These are phyloP conservation scores for Cephus cinctus DNA, from an alignment of 1,140 invertebrate species.

Conservation along the genomic window DNA sequence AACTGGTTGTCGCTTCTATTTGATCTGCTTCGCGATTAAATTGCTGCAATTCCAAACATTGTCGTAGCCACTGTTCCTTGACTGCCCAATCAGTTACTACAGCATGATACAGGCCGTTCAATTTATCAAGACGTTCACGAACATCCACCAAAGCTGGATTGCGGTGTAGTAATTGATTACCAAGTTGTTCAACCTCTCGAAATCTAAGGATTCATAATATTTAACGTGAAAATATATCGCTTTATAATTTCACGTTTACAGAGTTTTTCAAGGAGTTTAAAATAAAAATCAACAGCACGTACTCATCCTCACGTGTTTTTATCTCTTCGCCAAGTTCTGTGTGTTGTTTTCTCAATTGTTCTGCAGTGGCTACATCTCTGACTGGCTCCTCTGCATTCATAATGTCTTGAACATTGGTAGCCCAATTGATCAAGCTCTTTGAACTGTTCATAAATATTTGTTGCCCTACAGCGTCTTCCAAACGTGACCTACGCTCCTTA, in stretches of 20 bases:
- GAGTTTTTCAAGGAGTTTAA: not conserved
- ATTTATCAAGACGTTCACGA: constrained; percentile 68
- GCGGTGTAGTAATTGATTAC: constrained; percentile 68
- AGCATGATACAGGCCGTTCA: constrained; percentile 75
- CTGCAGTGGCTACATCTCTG: constrained; percentile 86
- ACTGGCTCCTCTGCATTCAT: constrained; percentile 81
- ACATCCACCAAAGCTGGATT: constrained; percentile 72
- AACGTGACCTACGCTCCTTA: constrained; percentile 70
- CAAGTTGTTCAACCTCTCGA: constrained; percentile 74
- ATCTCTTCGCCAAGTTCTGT: constrained; percentile 91
- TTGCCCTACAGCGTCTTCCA: constrained; percentile 91
- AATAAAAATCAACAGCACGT: constrained; percentile 35
- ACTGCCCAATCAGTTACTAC: constrained; percentile 73
- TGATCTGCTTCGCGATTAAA: constrained; percentile 97
- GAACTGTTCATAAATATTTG: constrained; percentile 91
- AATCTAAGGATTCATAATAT: constrained; percentile 61
- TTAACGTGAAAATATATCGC: constrained; percentile 3
- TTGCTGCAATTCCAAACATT: constrained; percentile 83
- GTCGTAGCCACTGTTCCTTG: constrained; percentile 80
- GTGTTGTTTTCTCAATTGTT: constrained; percentile 87
- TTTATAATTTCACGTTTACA: not conserved
- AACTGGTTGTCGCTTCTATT: constrained; percentile 92
- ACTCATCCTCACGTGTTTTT: constrained; percentile 85
- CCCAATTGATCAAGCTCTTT: constrained; percentile 79
- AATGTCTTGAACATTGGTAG: constrained; percentile 74